Base-by-base conservation (phyloP, 2,113 vertebrate genomes). In the Actinemys pallida region DNA sequence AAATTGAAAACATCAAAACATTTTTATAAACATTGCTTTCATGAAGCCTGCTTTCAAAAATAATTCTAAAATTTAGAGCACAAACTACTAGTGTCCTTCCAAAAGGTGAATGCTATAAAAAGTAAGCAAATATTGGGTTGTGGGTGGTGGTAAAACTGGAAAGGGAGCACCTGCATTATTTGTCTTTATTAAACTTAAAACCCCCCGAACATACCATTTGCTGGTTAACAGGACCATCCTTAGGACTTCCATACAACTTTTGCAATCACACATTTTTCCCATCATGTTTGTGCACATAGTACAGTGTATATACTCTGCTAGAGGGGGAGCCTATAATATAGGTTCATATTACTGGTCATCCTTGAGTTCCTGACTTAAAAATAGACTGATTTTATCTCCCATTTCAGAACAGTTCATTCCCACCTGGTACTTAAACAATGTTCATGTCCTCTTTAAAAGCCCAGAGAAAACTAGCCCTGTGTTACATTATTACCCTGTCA, bases 171-270 rank as follows among this genome's bases (percentile, higher is more conserved):
- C 27, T 62, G 57, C 10, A 14, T 62, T 62, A 59, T 31, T 7
- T 88, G 50, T 81, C 82, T 57, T 6, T 93, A 90, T 95, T 94
- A 92, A 86, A 65, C 81, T 83, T 97, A 92, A 90, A 83, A 20
- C 47, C 84, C 87, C 88, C 81, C 3, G 29, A 49, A 83, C n/a
- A 35, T 42, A 11, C 31, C 57, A 31, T 62, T 62, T 62, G 57
- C 27, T 62, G 57, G 57, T 14, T 62, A 62, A 6, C 57, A 62
- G 31, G 29, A 14, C 27, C 29, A 62, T 31, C 57, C 12, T 81
- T 93, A 79, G 31, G 0, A 0, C 72, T 90, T 53, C 88, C 25
- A 25, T 4, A 0, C 79, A 62, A 45, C 19, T 76, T 81, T 72
- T 84, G 57, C 79, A 62, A 49, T 39, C 78, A 79, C 93, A 65